These are phyloP conservation scores for Drosophila burlai DNA, from an alignment of 1,140 invertebrate genomes.

Conservation along the genomic window DNA sequence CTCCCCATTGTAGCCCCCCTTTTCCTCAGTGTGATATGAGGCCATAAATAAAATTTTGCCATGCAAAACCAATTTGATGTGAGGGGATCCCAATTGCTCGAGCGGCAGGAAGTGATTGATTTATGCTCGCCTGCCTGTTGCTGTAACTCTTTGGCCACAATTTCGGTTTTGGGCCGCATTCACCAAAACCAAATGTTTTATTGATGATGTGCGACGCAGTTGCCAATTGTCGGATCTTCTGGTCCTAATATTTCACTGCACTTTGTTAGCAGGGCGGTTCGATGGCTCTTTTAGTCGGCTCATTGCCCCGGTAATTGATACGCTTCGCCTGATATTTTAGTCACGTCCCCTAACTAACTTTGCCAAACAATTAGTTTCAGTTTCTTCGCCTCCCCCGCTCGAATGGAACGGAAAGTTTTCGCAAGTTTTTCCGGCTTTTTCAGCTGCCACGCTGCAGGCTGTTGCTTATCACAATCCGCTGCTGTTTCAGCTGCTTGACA, in stretches of 20 bases:
- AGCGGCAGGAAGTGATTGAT: conserved; percentile 78
- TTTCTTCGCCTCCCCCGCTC: conserved; percentile 16
- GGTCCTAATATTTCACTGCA: conserved; percentile 6
- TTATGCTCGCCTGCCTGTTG: conserved; percentile 52
- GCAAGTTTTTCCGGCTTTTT: conserved; percentile 52
- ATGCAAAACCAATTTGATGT: conserved; percentile 73
- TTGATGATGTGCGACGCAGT: conserved; percentile 76
- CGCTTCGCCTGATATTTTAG: conserved; percentile 61
- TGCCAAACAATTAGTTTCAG: conserved; percentile 76
- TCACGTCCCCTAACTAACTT: conserved; percentile 74
- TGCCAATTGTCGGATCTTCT: conserved; percentile 42
- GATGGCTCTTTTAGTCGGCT: conserved; percentile 61
- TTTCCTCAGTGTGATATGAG: conserved; percentile 4
- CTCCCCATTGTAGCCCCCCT: neutral
- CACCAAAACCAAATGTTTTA: conserved; percentile 65
- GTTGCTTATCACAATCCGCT: conserved; percentile 55
- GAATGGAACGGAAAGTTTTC: conserved; percentile 43
- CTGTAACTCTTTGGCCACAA: conserved; percentile 64
- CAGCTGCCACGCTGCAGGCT: conserved; percentile 43
- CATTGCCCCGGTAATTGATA: conserved; percentile 75
- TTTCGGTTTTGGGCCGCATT: conserved; percentile 61
- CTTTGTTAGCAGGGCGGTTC: conserved; percentile 26
- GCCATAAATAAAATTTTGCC: conserved; percentile 53
- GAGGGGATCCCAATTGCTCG: conserved; percentile 53
- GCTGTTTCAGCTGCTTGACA: conserved; percentile 33